These are phyloP conservation scores for Anguilla japonica DNA, from an alignment of 2,113 vertebrate species.

Conservation along the genomic window DNA sequence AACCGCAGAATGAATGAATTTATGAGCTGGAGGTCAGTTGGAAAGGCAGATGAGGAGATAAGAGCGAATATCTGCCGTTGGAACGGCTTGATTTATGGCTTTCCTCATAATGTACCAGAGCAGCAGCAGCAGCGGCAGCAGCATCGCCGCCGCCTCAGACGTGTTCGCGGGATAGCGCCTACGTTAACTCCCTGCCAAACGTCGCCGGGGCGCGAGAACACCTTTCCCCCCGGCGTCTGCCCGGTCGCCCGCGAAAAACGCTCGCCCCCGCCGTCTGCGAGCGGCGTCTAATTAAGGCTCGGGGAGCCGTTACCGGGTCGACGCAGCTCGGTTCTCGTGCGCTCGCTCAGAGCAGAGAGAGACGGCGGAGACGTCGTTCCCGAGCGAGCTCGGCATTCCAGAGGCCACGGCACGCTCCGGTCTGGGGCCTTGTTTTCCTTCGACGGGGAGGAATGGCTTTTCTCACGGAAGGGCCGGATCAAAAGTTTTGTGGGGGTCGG, in stretches of 20 bases:
- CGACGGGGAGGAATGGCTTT: not conserved
- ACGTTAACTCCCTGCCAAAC: not conserved
- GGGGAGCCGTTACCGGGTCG: conserved; percentile 59
- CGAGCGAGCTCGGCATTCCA: not conserved
- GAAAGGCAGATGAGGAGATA: not conserved
- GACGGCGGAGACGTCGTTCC: not conserved
- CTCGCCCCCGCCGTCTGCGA: conserved; percentile 45
- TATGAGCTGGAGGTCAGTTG: not conserved
- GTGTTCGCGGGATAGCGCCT: not conserved
- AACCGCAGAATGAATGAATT: not conserved
- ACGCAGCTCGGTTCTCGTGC: conserved; percentile 54
- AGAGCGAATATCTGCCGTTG: not conserved
- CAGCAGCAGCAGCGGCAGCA: not conserved
- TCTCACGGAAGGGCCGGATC: not conserved
- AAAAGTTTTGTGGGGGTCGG: conserved; percentile 14
- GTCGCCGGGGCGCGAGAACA: not conserved
- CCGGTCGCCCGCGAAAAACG: not conserved
- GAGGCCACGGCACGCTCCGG: not conserved
- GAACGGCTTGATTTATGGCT: not conserved
- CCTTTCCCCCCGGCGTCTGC: not conserved
- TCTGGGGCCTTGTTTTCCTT: not conserved
- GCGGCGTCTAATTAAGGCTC: conserved; percentile 54
- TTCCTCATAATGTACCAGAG: not conserved
- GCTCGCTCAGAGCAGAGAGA: conserved; percentile 44
- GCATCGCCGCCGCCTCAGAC: not conserved